A percentile compares a stretch with the other conserved stretches of the same genome.
These are phyloP conservation scores for Enteromius anoplus DNA, from an alignment of 2,797 vertebrate species.

Conservation along the genomic window DNA sequence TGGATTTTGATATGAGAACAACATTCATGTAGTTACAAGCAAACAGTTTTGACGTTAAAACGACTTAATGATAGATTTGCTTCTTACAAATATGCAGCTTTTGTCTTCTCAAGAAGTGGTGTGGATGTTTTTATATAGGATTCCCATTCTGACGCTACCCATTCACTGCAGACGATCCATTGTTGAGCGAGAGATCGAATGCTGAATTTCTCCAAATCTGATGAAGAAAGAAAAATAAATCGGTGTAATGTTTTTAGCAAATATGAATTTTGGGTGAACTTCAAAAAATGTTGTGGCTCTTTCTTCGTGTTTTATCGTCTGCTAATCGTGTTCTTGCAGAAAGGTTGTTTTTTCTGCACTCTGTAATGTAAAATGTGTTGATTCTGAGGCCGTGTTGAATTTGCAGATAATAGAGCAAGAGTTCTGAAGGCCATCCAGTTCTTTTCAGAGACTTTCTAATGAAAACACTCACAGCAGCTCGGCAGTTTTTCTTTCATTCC, in stretches of 20 bases:
- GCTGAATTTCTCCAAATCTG: not conserved
- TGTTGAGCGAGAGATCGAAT: not conserved
- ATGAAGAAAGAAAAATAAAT: not conserved
- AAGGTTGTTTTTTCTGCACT: not conserved
- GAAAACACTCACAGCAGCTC: slow-evolving; percentile 31
- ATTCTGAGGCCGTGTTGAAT: not conserved
- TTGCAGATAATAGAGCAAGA: slow-evolving; percentile 10
- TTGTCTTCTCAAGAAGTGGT: no score
- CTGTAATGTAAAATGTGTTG: not conserved
- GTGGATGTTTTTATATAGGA: not conserved
- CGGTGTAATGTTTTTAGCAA: not conserved
- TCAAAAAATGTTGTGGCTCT: not conserved
- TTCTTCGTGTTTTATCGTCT: not conserved
- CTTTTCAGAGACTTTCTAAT: slow-evolving; percentile 24
- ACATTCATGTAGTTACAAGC: not conserved
- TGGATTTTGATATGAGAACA: not conserved
- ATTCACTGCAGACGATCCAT: not conserved
- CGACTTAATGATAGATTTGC: no score
- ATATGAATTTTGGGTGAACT: not conserved
- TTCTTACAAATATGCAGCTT: no score
- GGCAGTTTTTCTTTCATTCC: not conserved
- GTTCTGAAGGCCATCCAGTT: slow-evolving; percentile 35
- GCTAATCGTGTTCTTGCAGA: not conserved
- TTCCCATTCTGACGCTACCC: not conserved
- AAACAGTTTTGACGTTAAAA: not conserved